Conservation (phyloP, 2,797 vertebrate genomes). For the Coregonus ussuriensis region DNA sequence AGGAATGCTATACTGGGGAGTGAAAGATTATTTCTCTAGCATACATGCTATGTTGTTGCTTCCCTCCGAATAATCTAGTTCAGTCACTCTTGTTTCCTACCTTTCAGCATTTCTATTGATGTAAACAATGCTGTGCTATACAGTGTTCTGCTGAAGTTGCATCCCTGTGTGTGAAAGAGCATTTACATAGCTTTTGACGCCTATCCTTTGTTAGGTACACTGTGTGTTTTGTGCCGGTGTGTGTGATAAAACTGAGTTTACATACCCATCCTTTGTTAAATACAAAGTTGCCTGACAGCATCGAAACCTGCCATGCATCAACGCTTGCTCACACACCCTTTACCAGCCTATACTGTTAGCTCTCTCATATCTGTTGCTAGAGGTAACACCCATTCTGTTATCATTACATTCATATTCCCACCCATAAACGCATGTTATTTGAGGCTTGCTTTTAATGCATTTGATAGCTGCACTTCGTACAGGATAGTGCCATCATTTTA, state of each 20-base stretch:
- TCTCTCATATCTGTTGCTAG: neutral
- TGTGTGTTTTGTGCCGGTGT: constrained; percentile 16
- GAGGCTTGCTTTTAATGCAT: neutral
- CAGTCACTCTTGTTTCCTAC: constrained; percentile 33
- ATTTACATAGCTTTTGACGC: neutral
- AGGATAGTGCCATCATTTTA: neutral
- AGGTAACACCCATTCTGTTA: neutral
- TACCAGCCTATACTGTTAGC: no score
- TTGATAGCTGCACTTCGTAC: no score
- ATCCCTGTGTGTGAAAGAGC: constrained; percentile 13
- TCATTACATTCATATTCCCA: neutral
- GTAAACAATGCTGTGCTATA: constrained; percentile 46
- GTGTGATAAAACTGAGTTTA: constrained; percentile 17
- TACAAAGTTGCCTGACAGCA: neutral
- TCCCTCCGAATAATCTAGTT: constrained; percentile 3
- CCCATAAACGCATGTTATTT: neutral
- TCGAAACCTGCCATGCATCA: constrained; percentile 2
- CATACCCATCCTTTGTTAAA: constrained; percentile 53
- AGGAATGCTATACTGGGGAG: neutral
- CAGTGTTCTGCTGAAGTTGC: constrained; percentile 53
- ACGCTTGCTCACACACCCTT: neutral
- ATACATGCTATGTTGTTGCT: neutral
- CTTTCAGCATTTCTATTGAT: constrained; percentile 58
- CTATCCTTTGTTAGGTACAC: neutral
- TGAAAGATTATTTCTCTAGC: neutral